Evolutionary conservation across 2,113 vertebrate genomes (phyloP), one percentile per base, ranked within the genome.

Genomic region (Mastomys coucha): DNA sequence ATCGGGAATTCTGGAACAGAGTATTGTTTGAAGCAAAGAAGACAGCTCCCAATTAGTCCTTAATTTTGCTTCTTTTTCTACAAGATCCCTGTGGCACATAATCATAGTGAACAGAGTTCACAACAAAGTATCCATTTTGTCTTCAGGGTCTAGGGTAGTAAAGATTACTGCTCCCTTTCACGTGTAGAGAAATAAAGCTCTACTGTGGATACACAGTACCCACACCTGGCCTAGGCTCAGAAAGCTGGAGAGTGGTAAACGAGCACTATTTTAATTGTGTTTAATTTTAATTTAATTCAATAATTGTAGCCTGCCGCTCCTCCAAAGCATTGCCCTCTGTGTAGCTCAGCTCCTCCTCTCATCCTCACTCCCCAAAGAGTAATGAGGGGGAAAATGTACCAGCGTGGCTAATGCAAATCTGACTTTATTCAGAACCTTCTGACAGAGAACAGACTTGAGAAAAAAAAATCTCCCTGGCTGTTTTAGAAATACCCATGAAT

Each of bases 401-500:
- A 76, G 53, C 22, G 28, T 14, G 28, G 22, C 42, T 75, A 67
- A 72, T 28, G 87, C 24, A 81, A 36, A 31, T 33, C 39, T 36
- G 10, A 85, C 42, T 89, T 77, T 77, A 88, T 16, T 33, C 20
- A 72, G 49, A 69, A 95, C 88, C 5, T 31, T 92, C 77, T 70
- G 91, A 76, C 1, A 67, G 51, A 69, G 16, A 56, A 17, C 22
- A 78, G 51, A 65, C 73, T 19, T 42, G n/a, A 81, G 78, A 82
- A 45, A 19, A 2, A 87, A 82, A 45, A 24, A 2, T 24, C 56
- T 72, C 53, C 73, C 88, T 26, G 13, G 14, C 19, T 49, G 53
- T 84, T 81, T 93, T 76, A 94, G 73, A 94, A 89, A 87, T 31
- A 53, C 4, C 31, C n/a, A 89, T 42, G 49, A 95, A 80, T 72